These are phyloP conservation scores for Osmerus eperlanus DNA, from an alignment of 2,113 vertebrate genomes.

Conservation along the genomic window DNA sequence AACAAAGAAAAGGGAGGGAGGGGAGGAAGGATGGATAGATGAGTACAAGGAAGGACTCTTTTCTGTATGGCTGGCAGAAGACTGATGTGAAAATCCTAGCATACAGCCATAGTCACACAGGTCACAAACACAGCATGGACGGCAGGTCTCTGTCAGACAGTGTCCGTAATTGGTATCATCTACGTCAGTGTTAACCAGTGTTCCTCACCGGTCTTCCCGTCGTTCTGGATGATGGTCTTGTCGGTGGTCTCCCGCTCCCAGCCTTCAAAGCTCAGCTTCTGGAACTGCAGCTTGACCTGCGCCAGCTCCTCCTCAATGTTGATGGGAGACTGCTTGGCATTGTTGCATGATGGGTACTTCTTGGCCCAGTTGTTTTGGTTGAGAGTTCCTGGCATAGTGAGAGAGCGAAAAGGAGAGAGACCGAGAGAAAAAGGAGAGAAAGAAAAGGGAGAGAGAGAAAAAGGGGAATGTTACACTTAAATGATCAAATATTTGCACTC, in stretches of 20 bases:
- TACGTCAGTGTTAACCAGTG: background rate
- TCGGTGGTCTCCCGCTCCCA: conserved; percentile 80
- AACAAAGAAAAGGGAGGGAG: background rate
- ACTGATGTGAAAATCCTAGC: no score
- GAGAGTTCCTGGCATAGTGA: conserved; percentile 77
- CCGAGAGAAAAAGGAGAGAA: background rate
- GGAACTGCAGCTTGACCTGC: conserved; percentile 89
- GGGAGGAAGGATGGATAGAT: background rate
- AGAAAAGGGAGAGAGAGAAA: background rate
- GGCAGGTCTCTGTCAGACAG: no score
- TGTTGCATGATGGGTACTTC: conserved; percentile 92
- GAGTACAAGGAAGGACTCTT: background rate
- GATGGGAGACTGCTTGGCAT: conserved; percentile 92
- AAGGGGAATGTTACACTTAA: background rate
- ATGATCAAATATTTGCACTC: no score
- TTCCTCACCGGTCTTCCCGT: conserved; percentile 90
- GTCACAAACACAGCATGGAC: background rate
- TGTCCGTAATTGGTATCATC: background rate
- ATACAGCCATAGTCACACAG: no score
- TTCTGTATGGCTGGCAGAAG: no score
- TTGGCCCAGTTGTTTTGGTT: conserved; percentile 94
- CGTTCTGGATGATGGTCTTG: conserved; percentile 83
- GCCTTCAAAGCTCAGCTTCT: conserved; percentile 85
- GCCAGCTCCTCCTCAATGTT: conserved; percentile 91
- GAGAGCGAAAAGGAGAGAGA: background rate